These are phyloP conservation scores for Yponomeuta cagnagella DNA, from an alignment of 2,888 invertebrate species.

Conservation along the genomic window DNA sequence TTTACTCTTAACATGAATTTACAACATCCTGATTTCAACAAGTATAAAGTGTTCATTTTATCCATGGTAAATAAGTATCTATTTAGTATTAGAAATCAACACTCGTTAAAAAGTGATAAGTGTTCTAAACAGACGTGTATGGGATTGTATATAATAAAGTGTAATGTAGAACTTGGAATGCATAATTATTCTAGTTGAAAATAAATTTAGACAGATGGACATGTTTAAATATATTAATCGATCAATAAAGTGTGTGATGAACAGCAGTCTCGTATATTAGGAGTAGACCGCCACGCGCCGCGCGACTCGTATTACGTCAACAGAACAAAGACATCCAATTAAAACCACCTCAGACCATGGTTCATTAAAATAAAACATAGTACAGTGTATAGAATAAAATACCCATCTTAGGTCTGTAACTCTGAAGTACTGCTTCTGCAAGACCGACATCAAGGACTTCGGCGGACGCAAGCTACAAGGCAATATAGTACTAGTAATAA, in stretches of 20 bases:
- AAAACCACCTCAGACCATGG: neutral
- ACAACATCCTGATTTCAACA: conserved; percentile 16
- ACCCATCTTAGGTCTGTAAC: no score
- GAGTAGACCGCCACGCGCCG: conserved; percentile 2
- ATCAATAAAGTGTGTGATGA: neutral
- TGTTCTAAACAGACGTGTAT: conserved; percentile 4
- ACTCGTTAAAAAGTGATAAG: conserved; percentile 7
- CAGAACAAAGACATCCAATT: neutral
- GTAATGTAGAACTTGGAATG: conserved; percentile 10
- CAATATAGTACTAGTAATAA: no score
- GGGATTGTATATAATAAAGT: neutral
- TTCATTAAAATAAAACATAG: neutral
- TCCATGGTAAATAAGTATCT: conserved; percentile 6
- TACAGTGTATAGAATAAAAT: neutral
- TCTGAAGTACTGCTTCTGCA: no score
- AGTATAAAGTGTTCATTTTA: conserved; percentile 12
- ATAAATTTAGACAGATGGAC: conserved; percentile 5
- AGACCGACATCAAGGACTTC: no score
- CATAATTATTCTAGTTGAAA: conserved; percentile 7
- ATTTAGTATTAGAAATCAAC: conserved; percentile 22
- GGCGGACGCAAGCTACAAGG: no score
- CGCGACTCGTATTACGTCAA: neutral
- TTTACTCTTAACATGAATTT: conserved; percentile 12
- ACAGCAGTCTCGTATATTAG: conserved; percentile 11
- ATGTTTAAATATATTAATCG: neutral